Conservation (phyloP, 2,113 vertebrate species). For the Cryptotis parvus region DNA sequence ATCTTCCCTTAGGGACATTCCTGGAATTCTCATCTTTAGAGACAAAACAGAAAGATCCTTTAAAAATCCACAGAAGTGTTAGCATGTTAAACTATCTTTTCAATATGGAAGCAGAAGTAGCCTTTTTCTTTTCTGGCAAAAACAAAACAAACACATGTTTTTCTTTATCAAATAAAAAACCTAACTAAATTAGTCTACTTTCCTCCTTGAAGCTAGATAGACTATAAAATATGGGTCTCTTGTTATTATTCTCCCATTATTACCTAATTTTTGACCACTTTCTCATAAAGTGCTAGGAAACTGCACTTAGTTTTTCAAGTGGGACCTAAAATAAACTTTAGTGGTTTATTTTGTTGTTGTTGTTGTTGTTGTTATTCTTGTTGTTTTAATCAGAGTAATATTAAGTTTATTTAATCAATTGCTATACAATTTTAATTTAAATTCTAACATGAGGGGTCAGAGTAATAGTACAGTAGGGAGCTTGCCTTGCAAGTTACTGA, state of each 20-base stretch:
- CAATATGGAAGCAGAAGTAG: slow-evolving; percentile 1
- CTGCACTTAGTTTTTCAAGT: not conserved
- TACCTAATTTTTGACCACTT: not conserved
- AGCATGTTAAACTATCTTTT: slow-evolving; percentile 20
- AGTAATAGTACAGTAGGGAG: too few relatives aligned
- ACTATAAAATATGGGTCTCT: not conserved
- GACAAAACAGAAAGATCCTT: slow-evolving; percentile 57
- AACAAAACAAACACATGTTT: not conserved
- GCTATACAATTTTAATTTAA: not conserved
- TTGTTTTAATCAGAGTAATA: too few relatives aligned
- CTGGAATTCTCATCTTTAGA: slow-evolving; percentile 60
- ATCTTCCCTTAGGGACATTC: slow-evolving; percentile 62
- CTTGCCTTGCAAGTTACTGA: too few relatives aligned
- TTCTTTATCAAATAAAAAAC: not conserved
- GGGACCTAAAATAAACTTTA: not conserved
- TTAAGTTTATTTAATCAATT: not conserved
- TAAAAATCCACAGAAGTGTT: slow-evolving; percentile 36
- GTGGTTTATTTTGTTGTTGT: too few relatives aligned
- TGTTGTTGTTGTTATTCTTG: too few relatives aligned
- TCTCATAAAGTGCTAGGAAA: not conserved
- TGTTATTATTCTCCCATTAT: not conserved
- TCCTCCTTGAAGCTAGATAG: slow-evolving; percentile 11
- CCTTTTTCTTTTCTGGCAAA: slow-evolving; percentile 21
- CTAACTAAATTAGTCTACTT: not conserved
- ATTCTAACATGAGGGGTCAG: not conserved